These are phyloP conservation scores for Zoanthus sansibaricus DNA, from an alignment of 92 coral and sea anemone genomes.

Conservation along the genomic window DNA sequence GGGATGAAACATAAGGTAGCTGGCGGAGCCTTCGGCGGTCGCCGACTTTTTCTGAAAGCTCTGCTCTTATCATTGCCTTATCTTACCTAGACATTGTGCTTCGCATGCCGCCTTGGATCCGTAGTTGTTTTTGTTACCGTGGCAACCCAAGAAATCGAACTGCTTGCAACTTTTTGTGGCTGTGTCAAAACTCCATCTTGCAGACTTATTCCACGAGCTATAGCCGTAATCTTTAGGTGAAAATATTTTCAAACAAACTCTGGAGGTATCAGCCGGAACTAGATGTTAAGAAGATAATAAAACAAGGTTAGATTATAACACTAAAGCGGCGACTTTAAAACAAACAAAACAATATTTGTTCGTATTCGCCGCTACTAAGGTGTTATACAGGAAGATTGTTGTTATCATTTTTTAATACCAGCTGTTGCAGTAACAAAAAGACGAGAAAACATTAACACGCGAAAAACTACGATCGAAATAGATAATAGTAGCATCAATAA, in stretches of 20 bases:
- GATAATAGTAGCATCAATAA: not conserved
- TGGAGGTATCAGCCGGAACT: conserved; percentile 67
- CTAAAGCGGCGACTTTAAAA: too few relatives aligned
- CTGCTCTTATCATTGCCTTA: not conserved
- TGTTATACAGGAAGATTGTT: too few relatives aligned
- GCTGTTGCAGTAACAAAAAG: too few relatives aligned
- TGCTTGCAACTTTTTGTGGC: conserved; percentile 57
- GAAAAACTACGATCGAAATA: not conserved
- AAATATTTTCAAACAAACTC: conserved; percentile 73
- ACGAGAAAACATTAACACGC: too few relatives aligned
- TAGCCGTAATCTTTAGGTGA: conserved; percentile 63
- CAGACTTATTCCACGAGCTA: conserved; percentile 27
- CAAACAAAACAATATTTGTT: too few relatives aligned
- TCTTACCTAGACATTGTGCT: conserved; percentile 76
- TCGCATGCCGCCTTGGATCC: conserved; percentile 63
- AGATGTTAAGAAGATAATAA: not conserved
- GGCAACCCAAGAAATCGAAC: conserved; percentile 77
- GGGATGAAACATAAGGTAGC: too few relatives aligned
- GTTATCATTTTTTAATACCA: too few relatives aligned
- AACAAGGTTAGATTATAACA: not conserved
- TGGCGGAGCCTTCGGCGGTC: too few relatives aligned
- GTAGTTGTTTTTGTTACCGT: conserved; percentile 89
- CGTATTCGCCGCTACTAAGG: too few relatives aligned
- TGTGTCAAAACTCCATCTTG: conserved; percentile 65
- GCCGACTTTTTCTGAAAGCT: too few relatives aligned